Base-by-base conservation (phyloP, 1,140 invertebrate species). In the Drosophila fuyamai region DNA sequence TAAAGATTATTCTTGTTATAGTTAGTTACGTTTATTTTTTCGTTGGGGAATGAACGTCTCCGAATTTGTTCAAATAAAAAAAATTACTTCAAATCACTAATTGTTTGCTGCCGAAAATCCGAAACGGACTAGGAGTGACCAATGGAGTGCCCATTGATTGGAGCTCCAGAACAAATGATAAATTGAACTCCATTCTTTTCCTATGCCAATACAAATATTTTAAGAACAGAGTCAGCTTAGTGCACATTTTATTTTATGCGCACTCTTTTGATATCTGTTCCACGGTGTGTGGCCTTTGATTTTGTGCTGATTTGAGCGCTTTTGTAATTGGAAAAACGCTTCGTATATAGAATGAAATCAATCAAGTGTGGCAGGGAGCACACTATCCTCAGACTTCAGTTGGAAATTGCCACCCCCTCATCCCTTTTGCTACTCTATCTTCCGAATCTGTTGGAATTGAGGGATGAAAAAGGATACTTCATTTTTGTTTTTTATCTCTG, bases 261-360 rank as follows among this genome's bases (percentile, higher is more conserved):
- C 16, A 13, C 10, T 8, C 18, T 62, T 53, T 50, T 8, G 14
- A 1, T n/a, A 0, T 7, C 0, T 9, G 40, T 9, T 13, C 70
- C 70, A 82, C 80, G 70, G 80, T 79, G n/a, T 6, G 57, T 59
- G 44, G n/a, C 58, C 47, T 63, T 70, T 70, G 70, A 79, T 81
- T 82, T 90, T 84, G 53, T 90, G 85, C 85, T 90, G 85, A 90
- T 90, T 90, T 90, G 79, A 79, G 85, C 81, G 81, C 67, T 90
- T 90, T 83, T 85, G 85, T 81, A 89, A 89, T 89, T 84, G 75
- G 85, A 90, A 90, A 89, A 84, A 84, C 78, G 85, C 53, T 59
- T 55, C 67, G 83, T 84, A 90, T 90, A 84, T 90, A 90, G 76
- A 90, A 90, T 90, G 81, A 90, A 90, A 90, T 90, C 85, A 90